These are phyloP conservation scores for Sitophilus oryzae DNA, from an alignment of 1,140 invertebrate species.

Conservation along the genomic window DNA sequence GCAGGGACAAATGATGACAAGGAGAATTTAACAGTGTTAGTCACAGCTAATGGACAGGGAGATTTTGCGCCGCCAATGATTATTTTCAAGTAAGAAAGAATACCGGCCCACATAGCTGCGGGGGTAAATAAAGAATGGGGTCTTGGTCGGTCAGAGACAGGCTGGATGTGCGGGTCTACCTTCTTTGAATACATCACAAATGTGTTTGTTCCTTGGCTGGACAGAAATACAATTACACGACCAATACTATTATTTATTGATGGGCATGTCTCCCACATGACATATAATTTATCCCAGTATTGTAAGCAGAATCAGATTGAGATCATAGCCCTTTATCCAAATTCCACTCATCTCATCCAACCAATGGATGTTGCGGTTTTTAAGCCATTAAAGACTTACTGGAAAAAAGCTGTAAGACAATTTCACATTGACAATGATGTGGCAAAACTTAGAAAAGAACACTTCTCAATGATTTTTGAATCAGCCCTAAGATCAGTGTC, in stretches of 20 bases:
- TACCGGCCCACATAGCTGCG: not conserved
- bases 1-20: not conserved
- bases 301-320: slow-evolving; percentile 40
- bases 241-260: slow-evolving; percentile 43
- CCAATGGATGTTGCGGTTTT: slow-evolving; percentile 43
- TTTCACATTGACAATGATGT: no score
- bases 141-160: slow-evolving; percentile 38
- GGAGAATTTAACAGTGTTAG: not conserved
- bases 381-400: slow-evolving; percentile 33
- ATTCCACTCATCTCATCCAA: slow-evolving; percentile 42
- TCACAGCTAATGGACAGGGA: not conserved
- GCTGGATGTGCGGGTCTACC: slow-evolving; percentile 43
- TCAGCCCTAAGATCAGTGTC: no score
- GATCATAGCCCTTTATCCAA: slow-evolving; percentile 38
- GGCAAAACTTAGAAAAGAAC: no score
- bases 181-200: slow-evolving; percentile 46
- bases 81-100: slow-evolving; percentile 8
- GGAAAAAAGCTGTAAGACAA: no score
- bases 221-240: slow-evolving; percentile 32
- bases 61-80: slow-evolving; percentile 11
- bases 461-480: no score
- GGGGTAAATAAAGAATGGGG: slow-evolving; percentile 29
- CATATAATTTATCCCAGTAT: slow-evolving; percentile 33
- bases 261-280: slow-evolving; percentile 40
- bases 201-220: slow-evolving; percentile 42